A percentile compares a stretch with the other conserved stretches of the same genome.
Evolutionary conservation across 2,888 invertebrate genomes (phyloP).

Genomic region (Lymantria dispar): DNA sequence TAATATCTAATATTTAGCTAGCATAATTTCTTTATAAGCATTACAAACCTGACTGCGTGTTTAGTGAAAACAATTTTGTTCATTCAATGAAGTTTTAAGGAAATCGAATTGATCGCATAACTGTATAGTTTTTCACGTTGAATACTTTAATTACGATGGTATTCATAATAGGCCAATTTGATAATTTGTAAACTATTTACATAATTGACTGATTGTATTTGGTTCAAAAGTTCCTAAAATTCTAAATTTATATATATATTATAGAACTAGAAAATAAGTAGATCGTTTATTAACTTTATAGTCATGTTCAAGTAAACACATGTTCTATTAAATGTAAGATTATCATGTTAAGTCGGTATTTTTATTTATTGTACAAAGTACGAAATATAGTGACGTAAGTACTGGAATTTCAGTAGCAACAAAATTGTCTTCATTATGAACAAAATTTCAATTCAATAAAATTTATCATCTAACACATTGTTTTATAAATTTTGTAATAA

Average conservation of each 20-base stretch:
- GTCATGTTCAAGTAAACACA: constrained; percentile 37
- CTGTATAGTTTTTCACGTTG: too few relatives aligned
- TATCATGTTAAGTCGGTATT: constrained; percentile 37
- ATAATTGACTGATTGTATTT: constrained; percentile 21
- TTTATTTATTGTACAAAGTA: constrained; percentile 75
- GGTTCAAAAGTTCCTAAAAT: constrained; percentile 48
- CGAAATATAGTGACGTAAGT: constrained; percentile 30
- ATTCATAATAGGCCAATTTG: too few relatives aligned
- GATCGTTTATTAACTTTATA: constrained; percentile 39
- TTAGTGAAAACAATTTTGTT: too few relatives aligned
- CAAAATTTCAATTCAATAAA: constrained; percentile 45
- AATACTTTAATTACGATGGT: too few relatives aligned
- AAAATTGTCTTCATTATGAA: constrained; percentile 32
- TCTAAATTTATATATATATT: constrained; percentile 32
- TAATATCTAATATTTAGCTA: too few relatives aligned
- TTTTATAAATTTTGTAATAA: too few relatives aligned
- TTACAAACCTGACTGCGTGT: too few relatives aligned
- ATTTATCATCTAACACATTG: constrained; percentile 5
- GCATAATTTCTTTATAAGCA: too few relatives aligned
- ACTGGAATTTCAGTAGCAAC: constrained; percentile 3
- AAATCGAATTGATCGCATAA: too few relatives aligned
- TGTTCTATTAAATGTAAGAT: constrained; percentile 25
- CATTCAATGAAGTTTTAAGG: too few relatives aligned
- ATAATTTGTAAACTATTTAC: too few relatives aligned
- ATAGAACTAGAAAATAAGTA: constrained; percentile 25